Conservation (phyloP, 2,113 vertebrate genomes). For the Recurvirostra avosetta region DNA sequence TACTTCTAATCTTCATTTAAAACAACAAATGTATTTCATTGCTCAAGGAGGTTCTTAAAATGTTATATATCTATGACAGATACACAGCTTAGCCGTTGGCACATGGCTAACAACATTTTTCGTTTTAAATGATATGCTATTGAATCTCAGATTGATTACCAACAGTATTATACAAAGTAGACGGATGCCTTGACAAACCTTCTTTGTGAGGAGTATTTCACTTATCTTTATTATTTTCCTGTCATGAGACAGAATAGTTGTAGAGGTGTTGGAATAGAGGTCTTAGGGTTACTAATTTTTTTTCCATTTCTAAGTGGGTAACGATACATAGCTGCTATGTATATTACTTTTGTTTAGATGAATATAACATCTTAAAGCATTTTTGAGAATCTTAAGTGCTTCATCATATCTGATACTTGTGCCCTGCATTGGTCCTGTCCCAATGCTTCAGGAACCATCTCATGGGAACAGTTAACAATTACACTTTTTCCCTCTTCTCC, state of each 20-base stretch:
- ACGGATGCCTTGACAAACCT: fast-evolving
- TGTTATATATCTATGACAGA: background rate
- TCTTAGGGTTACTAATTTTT: background rate
- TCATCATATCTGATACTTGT: background rate
- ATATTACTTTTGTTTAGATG: background rate
- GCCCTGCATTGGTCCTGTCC: background rate
- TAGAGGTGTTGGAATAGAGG: background rate
- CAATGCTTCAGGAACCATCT: background rate
- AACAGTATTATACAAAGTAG: background rate
- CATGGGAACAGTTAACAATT: background rate
- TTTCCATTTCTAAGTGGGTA: background rate
- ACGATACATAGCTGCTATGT: background rate
- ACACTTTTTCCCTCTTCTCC: background rate
- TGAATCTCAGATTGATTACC: background rate
- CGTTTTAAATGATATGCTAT: background rate
- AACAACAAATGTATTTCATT: background rate
- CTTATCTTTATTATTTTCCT: background rate
- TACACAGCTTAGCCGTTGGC: background rate
- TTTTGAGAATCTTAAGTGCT: background rate
- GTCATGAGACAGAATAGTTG: background rate
- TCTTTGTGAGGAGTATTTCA: background rate
- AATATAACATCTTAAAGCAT: background rate
- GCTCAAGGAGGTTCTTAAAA: background rate
- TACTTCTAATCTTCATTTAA: background rate
- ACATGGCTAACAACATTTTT: background rate